Evolutionary conservation across 2,797 vertebrate genomes (phyloP).

Genomic region (Okamejei kenojei): DNA sequence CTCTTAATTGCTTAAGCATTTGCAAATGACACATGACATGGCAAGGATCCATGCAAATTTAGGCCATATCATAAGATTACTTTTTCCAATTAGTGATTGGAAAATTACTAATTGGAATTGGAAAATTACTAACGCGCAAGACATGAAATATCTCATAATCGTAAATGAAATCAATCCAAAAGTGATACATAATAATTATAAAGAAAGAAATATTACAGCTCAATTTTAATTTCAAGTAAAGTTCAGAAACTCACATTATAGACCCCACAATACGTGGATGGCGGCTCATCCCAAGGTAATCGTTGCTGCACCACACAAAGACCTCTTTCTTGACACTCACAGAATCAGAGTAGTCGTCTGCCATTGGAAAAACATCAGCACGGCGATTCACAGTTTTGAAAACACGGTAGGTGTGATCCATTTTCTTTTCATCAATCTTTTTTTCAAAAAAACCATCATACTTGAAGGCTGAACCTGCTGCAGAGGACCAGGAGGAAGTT

Average conservation of each 20-base stretch:
- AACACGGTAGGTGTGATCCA: constrained; percentile 80
- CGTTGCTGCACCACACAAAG: constrained; percentile 92
- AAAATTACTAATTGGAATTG: too few relatives aligned
- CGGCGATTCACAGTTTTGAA: constrained; percentile 86
- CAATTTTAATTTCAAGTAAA: not conserved
- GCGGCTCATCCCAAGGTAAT: constrained; percentile 89
- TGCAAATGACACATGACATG: not conserved
- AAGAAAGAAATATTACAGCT: not conserved
- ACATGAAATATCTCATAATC: not conserved
- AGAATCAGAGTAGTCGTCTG: constrained; percentile 73
- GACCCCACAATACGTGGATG: constrained; percentile 74
- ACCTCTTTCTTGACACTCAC: constrained; percentile 73
- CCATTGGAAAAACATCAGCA: constrained; percentile 78
- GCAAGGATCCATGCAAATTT: not conserved
- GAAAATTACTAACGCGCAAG: not conserved
- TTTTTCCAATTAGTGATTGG: not conserved
- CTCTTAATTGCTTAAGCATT: not conserved
- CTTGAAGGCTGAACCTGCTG: constrained; percentile 74
- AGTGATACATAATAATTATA: not conserved
- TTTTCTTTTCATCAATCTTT: constrained; percentile 79
- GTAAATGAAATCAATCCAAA: not conserved
- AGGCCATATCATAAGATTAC: not conserved
- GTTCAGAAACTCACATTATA: constrained; percentile 69
- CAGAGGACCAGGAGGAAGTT: constrained; percentile 38
- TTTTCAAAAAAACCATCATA: constrained; percentile 87